Conservation (phyloP, 2,797 vertebrate genomes). For the Smutsia temminckii region DNA sequence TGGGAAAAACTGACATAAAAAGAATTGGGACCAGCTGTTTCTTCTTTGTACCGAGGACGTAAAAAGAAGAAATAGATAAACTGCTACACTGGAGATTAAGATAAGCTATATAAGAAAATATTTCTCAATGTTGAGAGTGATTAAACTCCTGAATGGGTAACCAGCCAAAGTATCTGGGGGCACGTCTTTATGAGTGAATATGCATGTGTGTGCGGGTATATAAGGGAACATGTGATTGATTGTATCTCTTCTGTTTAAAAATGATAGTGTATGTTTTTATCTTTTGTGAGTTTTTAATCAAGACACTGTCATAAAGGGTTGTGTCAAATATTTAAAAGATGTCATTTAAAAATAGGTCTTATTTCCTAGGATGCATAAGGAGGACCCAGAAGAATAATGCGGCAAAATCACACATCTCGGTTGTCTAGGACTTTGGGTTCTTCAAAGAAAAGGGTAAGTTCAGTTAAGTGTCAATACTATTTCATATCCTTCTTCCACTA, state of each 20-base stretch:
- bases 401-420: background rate
- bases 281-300: slow-evolving; percentile 55
- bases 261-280: slow-evolving; percentile 42
- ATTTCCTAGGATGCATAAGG: background rate
- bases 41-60: background rate
- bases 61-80: slow-evolving; percentile 58
- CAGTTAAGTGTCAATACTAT: background rate
- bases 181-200: background rate
- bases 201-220: background rate
- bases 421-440: background rate
- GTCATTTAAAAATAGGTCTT: background rate
- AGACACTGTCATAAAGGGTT: slow-evolving; percentile 17
- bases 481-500: background rate
- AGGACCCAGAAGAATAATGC: background rate
- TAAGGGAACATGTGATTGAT: background rate
- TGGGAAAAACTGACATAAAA: slow-evolving; percentile 46
- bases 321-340: slow-evolving; percentile 36
- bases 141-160: background rate
- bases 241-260: slow-evolving; percentile 50
- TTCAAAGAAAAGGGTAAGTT: background rate
- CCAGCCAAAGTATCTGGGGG: background rate
- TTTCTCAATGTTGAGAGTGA: slow-evolving; percentile 13
- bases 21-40: slow-evolving; percentile 30
- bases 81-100: slow-evolving; percentile 29
- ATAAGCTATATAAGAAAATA: slow-evolving; percentile 41